Evolutionary conservation across 2,113 vertebrate genomes (phyloP), one percentile per base, ranked within the genome.

Genomic region (Pterocles orientalis): DNA sequence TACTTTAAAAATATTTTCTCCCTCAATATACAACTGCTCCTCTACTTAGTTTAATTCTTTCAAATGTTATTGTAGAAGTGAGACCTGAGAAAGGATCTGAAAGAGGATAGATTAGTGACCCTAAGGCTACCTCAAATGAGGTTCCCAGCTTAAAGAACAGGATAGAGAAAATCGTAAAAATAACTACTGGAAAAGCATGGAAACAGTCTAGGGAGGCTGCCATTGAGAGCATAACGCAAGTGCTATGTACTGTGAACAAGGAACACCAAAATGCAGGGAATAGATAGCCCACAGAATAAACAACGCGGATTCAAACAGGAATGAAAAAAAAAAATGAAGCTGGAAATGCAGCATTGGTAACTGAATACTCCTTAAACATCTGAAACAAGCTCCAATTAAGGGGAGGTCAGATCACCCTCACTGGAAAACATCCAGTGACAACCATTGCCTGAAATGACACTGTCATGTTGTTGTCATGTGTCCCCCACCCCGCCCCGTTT

Each of bases 1-100:
- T 97, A 97, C 94, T 92, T 92, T 86, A 90, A 96, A 96, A 95
- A 96, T 94, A 96, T 92, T 95, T 96, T 91, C 84, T 96, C 87
- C 87, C 75, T 94, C 95, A 94, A 95, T 93, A 85, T 86, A 95
- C 92, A 95, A 96, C 92, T 93, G 75, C 12, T 94, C 36, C 81
- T 91, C 89, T 90, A 90, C 93, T 92, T 90, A 77, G 76, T 90
- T 94, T 88, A 93, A 95, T 96, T 96, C 79, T 90, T 95, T 92
- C 82, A 94, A 73, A 92, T 70, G 56, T 96, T 96, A 87, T 75
- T 93, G 85, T 86, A 95, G 64, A 81, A 90, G 89, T 39, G 56
- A 86, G 88, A 78, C 76, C 75, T 61, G 80, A 93, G 88, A 86
- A 92, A 94, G 88, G 79, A 93, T 88, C 82, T 86, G 76, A 96